These are phyloP conservation scores for Philopedon plagiatum DNA, from an alignment of 2,888 invertebrate genomes.

Conservation along the genomic window DNA sequence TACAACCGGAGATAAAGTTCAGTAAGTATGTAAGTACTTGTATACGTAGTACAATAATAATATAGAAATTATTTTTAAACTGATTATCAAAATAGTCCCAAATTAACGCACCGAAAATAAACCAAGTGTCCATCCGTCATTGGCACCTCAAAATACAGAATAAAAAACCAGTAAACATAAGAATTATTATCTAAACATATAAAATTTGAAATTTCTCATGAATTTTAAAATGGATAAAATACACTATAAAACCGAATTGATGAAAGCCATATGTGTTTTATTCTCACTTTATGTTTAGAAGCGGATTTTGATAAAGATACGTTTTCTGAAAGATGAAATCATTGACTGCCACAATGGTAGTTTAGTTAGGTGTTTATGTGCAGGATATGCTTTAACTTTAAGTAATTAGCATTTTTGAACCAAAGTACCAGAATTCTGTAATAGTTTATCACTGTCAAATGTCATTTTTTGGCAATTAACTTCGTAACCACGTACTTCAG, in stretches of 20 bases:
- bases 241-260: slow-evolving; percentile 48
- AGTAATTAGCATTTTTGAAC: too few species aligned
- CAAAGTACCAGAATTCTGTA: too few species aligned
- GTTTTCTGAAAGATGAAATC: slow-evolving; percentile 31
- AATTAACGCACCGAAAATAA: slow-evolving; percentile 39
- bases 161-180: slow-evolving; percentile 49
- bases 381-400: too few species aligned
- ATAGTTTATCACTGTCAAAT: too few species aligned
- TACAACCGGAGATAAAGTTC: too few species aligned
- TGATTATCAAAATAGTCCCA: slow-evolving; percentile 33
- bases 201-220: slow-evolving; percentile 52
- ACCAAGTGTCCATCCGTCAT: slow-evolving; percentile 46
- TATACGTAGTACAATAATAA: too few species aligned
- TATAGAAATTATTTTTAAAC: slow-evolving; percentile 30
- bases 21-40: too few species aligned
- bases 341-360: too few species aligned
- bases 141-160: slow-evolving; percentile 45
- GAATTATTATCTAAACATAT: slow-evolving; percentile 52
- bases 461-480: too few species aligned
- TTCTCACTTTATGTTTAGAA: slow-evolving; percentile 44
- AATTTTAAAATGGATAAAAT: slow-evolving; percentile 45
- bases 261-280: slow-evolving; percentile 52
- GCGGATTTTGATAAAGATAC: slow-evolving; percentile 40
- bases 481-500: too few species aligned
- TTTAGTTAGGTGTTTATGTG: too few species aligned